phyloP scores from a whole-genome alignment of 2,113 vertebrate genomes.

The Emydocephalus ijimae region DNA sequence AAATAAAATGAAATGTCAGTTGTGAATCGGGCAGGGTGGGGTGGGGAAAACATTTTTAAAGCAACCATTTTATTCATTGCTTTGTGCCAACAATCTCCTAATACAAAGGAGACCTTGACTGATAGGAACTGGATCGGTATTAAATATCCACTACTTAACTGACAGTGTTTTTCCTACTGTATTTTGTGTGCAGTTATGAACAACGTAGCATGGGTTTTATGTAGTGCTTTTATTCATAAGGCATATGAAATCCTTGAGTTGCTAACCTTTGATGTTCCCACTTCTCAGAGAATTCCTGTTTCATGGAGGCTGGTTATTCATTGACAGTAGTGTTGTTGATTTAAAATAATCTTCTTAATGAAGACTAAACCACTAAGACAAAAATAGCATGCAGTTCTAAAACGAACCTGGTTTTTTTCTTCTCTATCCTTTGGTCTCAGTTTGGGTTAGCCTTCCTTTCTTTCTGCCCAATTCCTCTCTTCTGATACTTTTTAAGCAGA shows the following conservation, averaged over 20 bases:
- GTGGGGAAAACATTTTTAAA: constrained; percentile 71
- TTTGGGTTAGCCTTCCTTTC: constrained; percentile 46
- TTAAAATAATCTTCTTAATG: constrained; percentile 65
- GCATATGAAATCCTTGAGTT: constrained; percentile 73
- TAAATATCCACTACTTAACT: constrained; percentile 69
- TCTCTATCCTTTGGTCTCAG: constrained; percentile 50
- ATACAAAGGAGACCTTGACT: constrained; percentile 48
- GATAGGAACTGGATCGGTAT: constrained; percentile 57
- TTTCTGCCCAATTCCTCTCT: constrained; percentile 37
- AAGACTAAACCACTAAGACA: neutral
- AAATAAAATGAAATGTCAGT: constrained; percentile 77
- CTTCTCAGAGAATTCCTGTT: constrained; percentile 56
- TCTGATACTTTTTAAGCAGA: constrained; percentile 44
- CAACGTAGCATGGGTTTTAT: constrained; percentile 71
- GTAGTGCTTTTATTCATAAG: constrained; percentile 70
- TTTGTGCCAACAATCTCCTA: constrained; percentile 72
- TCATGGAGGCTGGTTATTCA: constrained; percentile 48
- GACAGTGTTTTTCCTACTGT: constrained; percentile 68
- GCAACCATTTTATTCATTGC: constrained; percentile 77
- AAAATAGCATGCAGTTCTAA: constrained; percentile 47
- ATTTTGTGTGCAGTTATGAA: constrained; percentile 53
- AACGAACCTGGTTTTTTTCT: constrained; percentile 50
- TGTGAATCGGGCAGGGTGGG: constrained; percentile 60
- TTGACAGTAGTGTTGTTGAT: constrained; percentile 71
- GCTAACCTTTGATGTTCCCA: constrained; percentile 75